phyloP scores from a whole-genome alignment of 2,113 vertebrate genomes.

The Egretta garzetta region DNA sequence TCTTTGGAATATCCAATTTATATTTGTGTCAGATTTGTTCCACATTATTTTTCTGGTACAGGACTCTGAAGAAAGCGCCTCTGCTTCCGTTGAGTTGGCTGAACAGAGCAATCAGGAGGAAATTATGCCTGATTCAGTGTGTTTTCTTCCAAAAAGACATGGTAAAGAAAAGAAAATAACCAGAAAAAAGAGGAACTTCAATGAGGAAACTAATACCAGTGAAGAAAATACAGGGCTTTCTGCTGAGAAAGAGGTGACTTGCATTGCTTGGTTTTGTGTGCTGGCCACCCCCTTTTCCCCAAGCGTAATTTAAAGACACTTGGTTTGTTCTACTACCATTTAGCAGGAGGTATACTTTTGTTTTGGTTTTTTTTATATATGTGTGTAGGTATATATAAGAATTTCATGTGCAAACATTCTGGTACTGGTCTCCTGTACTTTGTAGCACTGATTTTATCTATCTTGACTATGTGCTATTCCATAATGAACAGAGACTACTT shows the following conservation, averaged over 20 bases:
- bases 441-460: neutral
- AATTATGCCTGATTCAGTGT: neutral
- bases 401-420: neutral
- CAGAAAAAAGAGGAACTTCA: slow-evolving; percentile 39
- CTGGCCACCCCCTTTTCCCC: neutral
- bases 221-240: neutral
- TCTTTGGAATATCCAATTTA: neutral
- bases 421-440: neutral
- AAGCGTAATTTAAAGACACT: neutral
- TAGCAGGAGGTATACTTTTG: neutral
- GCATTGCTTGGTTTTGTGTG: neutral
- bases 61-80: slow-evolving; percentile 21
- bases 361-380: neutral
- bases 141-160: slow-evolving; percentile 72
- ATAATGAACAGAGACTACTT: neutral
- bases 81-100: neutral
- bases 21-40: neutral
- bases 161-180: slow-evolving; percentile 44
- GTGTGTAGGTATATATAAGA: rapidly evolving
- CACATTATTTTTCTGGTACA: slow-evolving; percentile 23
- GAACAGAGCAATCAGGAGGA: slow-evolving; percentile 1
- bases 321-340: neutral
- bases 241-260: slow-evolving; percentile 40
- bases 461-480: neutral
- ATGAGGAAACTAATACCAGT: neutral